Conservation (phyloP, 2,888 invertebrate genomes). For the Molorchus minor region DNA sequence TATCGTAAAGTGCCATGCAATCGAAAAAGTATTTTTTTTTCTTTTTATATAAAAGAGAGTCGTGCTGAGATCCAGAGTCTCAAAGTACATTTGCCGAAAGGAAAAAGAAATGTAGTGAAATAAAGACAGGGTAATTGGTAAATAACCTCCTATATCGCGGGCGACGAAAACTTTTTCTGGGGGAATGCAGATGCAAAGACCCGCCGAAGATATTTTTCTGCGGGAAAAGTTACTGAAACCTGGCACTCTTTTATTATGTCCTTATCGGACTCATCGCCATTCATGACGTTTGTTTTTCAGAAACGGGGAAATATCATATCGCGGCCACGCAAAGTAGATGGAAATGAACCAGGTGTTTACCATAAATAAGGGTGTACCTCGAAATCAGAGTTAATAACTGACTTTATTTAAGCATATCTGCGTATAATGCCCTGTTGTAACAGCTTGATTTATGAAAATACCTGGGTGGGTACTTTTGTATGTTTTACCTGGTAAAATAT, state of each 20-base stretch:
- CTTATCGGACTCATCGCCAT: conserved; percentile 37
- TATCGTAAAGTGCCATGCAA: too few species aligned
- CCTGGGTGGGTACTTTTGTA: too few species aligned
- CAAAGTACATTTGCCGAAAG: neutral
- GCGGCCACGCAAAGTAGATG: neutral
- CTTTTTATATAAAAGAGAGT: too few species aligned
- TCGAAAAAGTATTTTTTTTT: too few species aligned
- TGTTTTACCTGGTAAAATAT: too few species aligned
- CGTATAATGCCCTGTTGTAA: too few species aligned
- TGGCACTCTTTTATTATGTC: conserved; percentile 26
- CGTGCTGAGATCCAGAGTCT: too few species aligned
- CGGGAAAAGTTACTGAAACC: conserved; percentile 30
- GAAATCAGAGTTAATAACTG: too few species aligned
- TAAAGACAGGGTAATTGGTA: conserved; percentile 1
- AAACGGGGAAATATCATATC: conserved; percentile 31
- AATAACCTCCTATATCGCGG: conserved; percentile 11
- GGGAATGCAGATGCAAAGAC: conserved; percentile 27
- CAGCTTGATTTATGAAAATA: too few species aligned
- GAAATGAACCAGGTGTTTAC: neutral
- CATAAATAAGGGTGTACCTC: neutral
- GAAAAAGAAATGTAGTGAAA: neutral
- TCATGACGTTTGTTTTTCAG: conserved; percentile 31
- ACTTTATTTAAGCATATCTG: too few species aligned
- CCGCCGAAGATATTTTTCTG: too few species aligned
- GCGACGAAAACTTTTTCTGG: conserved; percentile 27